Conservation (phyloP, 2,888 invertebrate species). For the Leptothorax acervorum region DNA sequence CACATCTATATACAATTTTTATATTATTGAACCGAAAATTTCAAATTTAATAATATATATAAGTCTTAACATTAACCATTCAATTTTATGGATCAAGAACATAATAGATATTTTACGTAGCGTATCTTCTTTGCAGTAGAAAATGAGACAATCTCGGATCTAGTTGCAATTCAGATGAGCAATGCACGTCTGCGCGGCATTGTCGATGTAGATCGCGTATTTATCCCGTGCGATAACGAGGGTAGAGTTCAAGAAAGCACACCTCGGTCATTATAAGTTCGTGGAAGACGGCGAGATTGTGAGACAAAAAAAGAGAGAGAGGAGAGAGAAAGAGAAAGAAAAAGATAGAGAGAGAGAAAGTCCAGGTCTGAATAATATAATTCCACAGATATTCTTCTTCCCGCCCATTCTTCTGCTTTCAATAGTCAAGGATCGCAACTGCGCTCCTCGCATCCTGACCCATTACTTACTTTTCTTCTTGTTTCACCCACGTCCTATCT, state of each 20-base stretch:
- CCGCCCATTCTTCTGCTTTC: slow-evolving; percentile 13
- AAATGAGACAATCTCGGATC: slow-evolving; percentile 12
- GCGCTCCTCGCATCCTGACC: slow-evolving; percentile 13
- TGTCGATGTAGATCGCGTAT: slow-evolving; percentile 56
- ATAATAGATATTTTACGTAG: not conserved
- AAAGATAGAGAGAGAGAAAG: not conserved
- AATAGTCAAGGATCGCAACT: slow-evolving; percentile 37
- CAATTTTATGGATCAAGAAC: not conserved
- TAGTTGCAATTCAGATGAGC: slow-evolving; percentile 44
- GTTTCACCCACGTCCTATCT: slow-evolving; percentile 9
- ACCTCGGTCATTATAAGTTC: slow-evolving; percentile 61
- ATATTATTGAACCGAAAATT: no score
- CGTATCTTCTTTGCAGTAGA: not conserved
- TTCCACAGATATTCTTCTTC: slow-evolving; percentile 57
- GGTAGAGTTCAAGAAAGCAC: slow-evolving; percentile 37
- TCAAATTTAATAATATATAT: not conserved
- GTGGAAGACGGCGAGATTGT: slow-evolving; percentile 38
- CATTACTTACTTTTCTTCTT: slow-evolving; percentile 39
- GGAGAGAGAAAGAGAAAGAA: not conserved
- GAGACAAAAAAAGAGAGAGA: not conserved
- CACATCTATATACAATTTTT: no score
- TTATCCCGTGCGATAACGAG: slow-evolving; percentile 54
- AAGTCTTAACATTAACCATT: not conserved
- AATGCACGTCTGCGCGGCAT: slow-evolving; percentile 21
- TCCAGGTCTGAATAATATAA: slow-evolving; percentile 65